Evolutionary conservation across 2,797 vertebrate species (phyloP).

Genomic region (Apogon talboti): DNA sequence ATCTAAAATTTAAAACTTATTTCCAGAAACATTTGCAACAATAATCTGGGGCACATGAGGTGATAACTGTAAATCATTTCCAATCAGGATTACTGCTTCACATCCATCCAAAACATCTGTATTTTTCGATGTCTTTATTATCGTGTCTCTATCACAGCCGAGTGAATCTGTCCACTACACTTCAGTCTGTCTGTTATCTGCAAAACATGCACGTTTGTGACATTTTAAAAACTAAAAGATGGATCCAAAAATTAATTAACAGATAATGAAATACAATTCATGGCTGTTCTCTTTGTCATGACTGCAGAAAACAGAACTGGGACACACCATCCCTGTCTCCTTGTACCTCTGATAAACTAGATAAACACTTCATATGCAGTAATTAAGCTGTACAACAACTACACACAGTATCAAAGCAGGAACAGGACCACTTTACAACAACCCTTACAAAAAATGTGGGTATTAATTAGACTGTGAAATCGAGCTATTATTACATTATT

Average conservation of each 20-base stretch:
- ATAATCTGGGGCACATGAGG: neutral
- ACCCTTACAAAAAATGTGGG: no score
- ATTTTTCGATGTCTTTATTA: neutral
- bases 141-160: neutral
- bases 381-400: no score
- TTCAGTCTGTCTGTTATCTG: neutral
- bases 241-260: constrained; percentile 5
- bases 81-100: neutral
- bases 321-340: no score
- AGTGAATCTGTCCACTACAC: neutral
- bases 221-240: constrained; percentile 3
- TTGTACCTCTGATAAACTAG: no score
- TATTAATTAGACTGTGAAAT: no score
- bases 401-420: no score
- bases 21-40: no score
- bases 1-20: no score
- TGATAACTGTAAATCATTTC: neutral
- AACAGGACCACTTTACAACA: no score
- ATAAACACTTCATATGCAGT: no score
- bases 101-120: neutral
- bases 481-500: no score
- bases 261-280: constrained; percentile 6
- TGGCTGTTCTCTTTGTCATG: neutral
- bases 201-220: neutral
- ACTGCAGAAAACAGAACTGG: neutral